Evolutionary conservation across 2,797 vertebrate genomes (phyloP), one percentile per base, ranked within the genome.

Genomic region (Sebastiscus tertius): DNA sequence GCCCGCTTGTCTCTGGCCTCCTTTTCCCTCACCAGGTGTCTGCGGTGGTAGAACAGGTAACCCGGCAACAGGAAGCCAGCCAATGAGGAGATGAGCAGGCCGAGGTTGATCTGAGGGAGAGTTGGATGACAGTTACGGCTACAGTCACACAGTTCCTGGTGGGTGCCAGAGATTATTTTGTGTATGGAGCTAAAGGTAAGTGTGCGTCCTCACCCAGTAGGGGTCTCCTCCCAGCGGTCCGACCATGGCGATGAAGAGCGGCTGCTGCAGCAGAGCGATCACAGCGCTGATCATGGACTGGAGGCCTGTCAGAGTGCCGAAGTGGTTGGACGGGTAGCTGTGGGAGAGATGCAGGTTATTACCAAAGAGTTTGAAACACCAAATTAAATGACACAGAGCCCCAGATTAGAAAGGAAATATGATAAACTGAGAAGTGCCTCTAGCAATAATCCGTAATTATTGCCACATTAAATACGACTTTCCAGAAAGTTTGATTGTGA

Each of bases 261-360:
- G 97, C 90, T 98, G 97, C 89, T 98, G 97, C 33, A 98, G 94
- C 64, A 98, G 95, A 4, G 97, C 97, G 0, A 98, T 83, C 82
- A 97, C 73, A 0, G 97, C 97, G 1, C 97, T 98, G 89, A 97
- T 95, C 92, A 97, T 96, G 4, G 97, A 98, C 95, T 98, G 97
- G 61, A 98, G 95, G 31, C 97, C 97, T 0, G 96, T 98, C 88
- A 98, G 92, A 0, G 97, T 97, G 27, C 97, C 97, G 24, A 98
- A 98, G 89, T 98, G 97, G 87, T 96, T 96, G 64, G 97, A 96
- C 0, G 97, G 97, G 77, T 97, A 98, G 67, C 97, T 98, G 93
- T 52, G 46, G 20, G 84, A 71, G 68, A 86, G 12, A 83, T 1
- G 58, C 3, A 4, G 8, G 13, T 22, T 66, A 49, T 86, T 74